A percentile compares a stretch with the other conserved stretches of the same genome.
Conservation (phyloP, 2,113 vertebrate species). For the Gambusia affinis region DNA sequence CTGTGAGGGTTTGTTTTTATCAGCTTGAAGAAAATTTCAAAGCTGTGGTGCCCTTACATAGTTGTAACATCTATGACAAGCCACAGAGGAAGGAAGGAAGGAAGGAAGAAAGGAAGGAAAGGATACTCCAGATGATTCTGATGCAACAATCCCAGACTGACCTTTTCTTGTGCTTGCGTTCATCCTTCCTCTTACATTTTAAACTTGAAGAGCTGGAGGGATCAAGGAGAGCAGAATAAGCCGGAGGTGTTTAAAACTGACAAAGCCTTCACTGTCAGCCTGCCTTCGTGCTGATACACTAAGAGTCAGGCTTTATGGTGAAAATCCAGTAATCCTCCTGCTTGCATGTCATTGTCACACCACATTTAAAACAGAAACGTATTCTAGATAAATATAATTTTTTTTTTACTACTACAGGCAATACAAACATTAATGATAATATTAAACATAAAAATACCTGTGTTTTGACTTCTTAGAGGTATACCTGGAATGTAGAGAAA, state of each 20-base stretch:
- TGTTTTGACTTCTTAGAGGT: slow-evolving; percentile 93
- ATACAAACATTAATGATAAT: neutral
- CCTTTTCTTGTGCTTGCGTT: slow-evolving; percentile 96
- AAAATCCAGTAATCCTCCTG: slow-evolving; percentile 21
- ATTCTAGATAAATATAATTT: too few species aligned
- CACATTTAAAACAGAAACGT: neutral
- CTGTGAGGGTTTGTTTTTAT: too few species aligned
- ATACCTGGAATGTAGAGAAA: slow-evolving; percentile 77
- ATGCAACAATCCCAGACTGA: slow-evolving; percentile 76
- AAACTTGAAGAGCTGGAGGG: slow-evolving; percentile 85
- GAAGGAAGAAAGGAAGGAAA: neutral
- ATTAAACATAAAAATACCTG: slow-evolving; percentile 78
- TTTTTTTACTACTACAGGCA: too few species aligned
- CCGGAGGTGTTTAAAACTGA: slow-evolving; percentile 4
- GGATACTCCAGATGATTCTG: slow-evolving; percentile 24
- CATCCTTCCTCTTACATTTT: slow-evolving; percentile 91
- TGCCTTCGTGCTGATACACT: slow-evolving; percentile 13
- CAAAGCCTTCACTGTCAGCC: slow-evolving; percentile 15
- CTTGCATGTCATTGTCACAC: slow-evolving; percentile 16
- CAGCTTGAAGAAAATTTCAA: too few species aligned
- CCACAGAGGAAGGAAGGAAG: too few species aligned
- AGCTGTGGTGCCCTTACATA: too few species aligned
- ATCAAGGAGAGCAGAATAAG: slow-evolving; percentile 71
- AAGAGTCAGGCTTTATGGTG: slow-evolving; percentile 15
- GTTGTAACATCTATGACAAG: neutral